These are phyloP conservation scores for Pristionchus maxplancki DNA, from an alignment of 2,888 invertebrate species.

Conservation along the genomic window DNA sequence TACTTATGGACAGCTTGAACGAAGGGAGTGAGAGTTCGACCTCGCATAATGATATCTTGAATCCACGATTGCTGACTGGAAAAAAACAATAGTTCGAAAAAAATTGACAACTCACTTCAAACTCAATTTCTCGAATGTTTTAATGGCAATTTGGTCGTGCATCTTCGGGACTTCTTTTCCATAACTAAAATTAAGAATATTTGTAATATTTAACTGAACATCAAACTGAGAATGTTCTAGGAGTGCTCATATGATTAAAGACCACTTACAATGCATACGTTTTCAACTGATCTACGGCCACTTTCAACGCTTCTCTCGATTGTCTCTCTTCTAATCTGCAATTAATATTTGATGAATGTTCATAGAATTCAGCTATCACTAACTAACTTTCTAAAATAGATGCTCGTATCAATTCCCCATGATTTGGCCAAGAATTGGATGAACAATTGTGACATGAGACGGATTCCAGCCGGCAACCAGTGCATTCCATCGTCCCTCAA, in stretches of 20 bases:
- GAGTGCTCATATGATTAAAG: not conserved
- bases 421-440: slow-evolving; percentile 28
- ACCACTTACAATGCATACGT: not conserved
- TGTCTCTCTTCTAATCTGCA: slow-evolving; percentile 7
- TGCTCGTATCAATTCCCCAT: slow-evolving; percentile 13
- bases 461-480: slow-evolving; percentile 5
- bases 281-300: not conserved
- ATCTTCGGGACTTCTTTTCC: not conserved
- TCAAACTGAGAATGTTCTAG: no score
- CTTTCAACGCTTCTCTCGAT: not conserved
- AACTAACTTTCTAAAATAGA: not conserved
- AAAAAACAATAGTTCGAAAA: not conserved
- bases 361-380: not conserved
- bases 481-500: slow-evolving; percentile 39
- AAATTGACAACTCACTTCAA: not conserved
- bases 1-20: not conserved
- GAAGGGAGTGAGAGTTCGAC: not conserved
- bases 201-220: no score
- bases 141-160: not conserved
- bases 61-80: not conserved
- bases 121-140: not conserved
- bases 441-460: slow-evolving; percentile 1
- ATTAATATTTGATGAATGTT: not conserved
- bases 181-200: not conserved
- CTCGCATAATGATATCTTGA: not conserved